These are phyloP conservation scores for Lepas anatifera DNA, from an alignment of 2,888 invertebrate genomes.

Conservation along the genomic window DNA sequence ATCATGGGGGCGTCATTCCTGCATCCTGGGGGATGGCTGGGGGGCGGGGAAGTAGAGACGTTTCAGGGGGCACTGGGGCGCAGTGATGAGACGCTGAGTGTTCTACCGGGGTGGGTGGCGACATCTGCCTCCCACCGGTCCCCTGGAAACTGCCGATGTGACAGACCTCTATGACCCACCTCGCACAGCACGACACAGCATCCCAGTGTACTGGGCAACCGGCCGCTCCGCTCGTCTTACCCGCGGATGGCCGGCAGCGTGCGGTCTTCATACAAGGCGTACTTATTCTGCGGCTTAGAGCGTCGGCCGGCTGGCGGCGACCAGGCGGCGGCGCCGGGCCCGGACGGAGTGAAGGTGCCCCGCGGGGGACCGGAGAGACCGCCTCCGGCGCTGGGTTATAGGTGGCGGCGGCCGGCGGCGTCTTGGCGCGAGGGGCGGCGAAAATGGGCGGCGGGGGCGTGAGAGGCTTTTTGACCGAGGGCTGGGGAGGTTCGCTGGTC, in stretches of 20 bases:
- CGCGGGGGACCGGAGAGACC: slow-evolving; percentile 22
- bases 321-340: not conserved
- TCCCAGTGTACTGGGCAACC: not conserved
- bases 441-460: slow-evolving; percentile 13
- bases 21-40: too few relatives aligned
- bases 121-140: too few relatives aligned
- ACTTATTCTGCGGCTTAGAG: not conserved
- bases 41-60: too few relatives aligned
- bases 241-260: slow-evolving; percentile 12
- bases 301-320: not conserved
- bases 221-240: not conserved
- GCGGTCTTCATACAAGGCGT: not conserved
- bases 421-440: slow-evolving; percentile 10
- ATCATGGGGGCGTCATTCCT: too few relatives aligned
- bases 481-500: slow-evolving; percentile 15
- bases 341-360: not conserved
- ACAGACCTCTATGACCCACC: too few relatives aligned
- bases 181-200: not conserved
- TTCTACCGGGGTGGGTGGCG: too few relatives aligned
- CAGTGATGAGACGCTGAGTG: too few relatives aligned
- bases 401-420: slow-evolving; percentile 1
- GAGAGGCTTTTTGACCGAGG: slow-evolving; percentile 9
- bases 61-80: too few relatives aligned
- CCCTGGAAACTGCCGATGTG: too few relatives aligned
- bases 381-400: slow-evolving; percentile 11